phyloP scores from a whole-genome alignment of 2,888 invertebrate genomes.

The Sclerodermus sp. region DNA sequence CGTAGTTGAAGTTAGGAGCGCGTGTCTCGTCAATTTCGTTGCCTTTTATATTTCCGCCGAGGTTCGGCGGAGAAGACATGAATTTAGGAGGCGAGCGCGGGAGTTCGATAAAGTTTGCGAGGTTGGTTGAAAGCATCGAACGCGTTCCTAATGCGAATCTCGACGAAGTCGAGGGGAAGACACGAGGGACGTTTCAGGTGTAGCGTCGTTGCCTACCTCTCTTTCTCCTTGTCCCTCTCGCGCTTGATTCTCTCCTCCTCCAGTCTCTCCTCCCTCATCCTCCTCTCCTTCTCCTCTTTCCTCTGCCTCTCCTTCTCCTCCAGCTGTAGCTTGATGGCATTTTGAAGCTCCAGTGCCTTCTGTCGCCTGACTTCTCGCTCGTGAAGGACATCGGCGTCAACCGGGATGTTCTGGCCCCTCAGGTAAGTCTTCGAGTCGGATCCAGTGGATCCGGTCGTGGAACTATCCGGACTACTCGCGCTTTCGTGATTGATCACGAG shows the following conservation, averaged over 20 bases:
- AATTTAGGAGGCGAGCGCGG: too few relatives aligned
- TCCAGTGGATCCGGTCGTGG: conserved; percentile 45
- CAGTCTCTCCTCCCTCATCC: conserved; percentile 75
- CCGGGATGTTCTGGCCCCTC: conserved; percentile 82
- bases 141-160: too few relatives aligned
- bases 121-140: too few relatives aligned
- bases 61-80: too few relatives aligned
- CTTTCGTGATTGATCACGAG: conserved; percentile 63
- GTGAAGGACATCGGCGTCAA: conserved; percentile 77
- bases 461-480: conserved; percentile 49
- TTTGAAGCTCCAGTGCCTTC: conserved; percentile 83
- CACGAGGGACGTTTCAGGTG: too few relatives aligned
- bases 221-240: conserved; percentile 63
- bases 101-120: too few relatives aligned
- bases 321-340: conserved; percentile 80
- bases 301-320: conserved; percentile 78
- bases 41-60: too few relatives aligned
- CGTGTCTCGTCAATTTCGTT: too few relatives aligned
- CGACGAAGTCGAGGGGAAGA: too few relatives aligned
- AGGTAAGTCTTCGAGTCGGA: conserved; percentile 66
- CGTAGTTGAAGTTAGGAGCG: too few relatives aligned
- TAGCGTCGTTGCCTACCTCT: too few relatives aligned
- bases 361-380: conserved; percentile 81
- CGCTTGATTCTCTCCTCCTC: conserved; percentile 78
- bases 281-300: conserved; percentile 75